Evolutionary conservation across 2,113 vertebrate genomes (phyloP), one percentile per base, ranked within the genome.

Genomic region (Chloropsis hardwickii): DNA sequence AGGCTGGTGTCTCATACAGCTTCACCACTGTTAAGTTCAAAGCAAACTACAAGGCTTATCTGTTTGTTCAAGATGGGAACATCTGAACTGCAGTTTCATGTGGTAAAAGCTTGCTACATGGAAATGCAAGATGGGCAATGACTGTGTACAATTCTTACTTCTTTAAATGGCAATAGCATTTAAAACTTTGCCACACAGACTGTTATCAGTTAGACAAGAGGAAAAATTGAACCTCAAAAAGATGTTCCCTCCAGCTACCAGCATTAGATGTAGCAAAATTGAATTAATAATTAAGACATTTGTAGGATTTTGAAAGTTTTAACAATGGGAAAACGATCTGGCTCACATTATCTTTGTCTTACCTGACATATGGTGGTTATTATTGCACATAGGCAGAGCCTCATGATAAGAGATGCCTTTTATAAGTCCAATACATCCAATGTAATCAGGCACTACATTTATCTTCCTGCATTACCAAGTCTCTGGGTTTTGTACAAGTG

Each of bases 401-500:
- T 82, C 33, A 78, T 9, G 37, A 51, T 50, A 54, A 88, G 86
- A 95, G 44, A 73, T 94, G 72, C 72, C 39, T 86, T 82, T 83
- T 92, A 4, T 39, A 95, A 92, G 19, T 72, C 77, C 48, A 85
- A 29, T 64, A 67, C n/a, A 67, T 90, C 78, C 65, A 64, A 7
- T 57, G 69, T 31, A 79, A 87, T 76, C 87, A 89, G 71, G 78
- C 2, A 0, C 56, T 62, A 24, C 61, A 19, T 87, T 87, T 77
- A 81, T 90, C 92, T 91, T 58, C 12, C 40, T 40, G n/a, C 45
- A 53, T 60, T 87, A 79, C 73, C 2, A n/a, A 60, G 61, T 47
- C 81, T 87, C 90, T 94, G 95, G 90, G 20, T 60, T 92, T 90
- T 84, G 73, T 95, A 79, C 31, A n/a, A 70, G 77, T 78, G 92